phyloP scores from a whole-genome alignment of 2,797 vertebrate species.

The Brotula barbata region DNA sequence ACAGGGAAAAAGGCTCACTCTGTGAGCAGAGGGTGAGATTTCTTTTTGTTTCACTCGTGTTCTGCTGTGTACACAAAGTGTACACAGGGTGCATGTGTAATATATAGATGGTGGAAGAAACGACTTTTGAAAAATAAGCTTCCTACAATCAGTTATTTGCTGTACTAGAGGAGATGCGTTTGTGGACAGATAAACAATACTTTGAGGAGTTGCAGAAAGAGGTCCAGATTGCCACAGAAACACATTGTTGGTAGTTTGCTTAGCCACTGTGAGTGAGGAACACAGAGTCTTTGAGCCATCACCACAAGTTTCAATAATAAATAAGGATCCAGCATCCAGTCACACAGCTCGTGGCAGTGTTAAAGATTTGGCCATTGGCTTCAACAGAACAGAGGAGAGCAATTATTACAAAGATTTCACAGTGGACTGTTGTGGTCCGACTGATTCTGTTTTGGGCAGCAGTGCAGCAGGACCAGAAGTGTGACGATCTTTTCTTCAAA shows the following conservation, averaged over 20 bases:
- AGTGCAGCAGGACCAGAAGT: slow-evolving; percentile 4
- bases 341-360: slow-evolving; percentile 36
- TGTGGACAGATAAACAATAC: slow-evolving; percentile 13
- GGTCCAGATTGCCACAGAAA: slow-evolving; percentile 12
- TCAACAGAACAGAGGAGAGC: slow-evolving; percentile 45
- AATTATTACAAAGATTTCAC: slow-evolving; percentile 45
- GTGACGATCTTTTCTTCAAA: slow-evolving; percentile 27
- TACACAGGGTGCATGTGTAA: background rate
- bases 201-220: slow-evolving; percentile 32
- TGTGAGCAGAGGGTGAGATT: no score
- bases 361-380: slow-evolving; percentile 30
- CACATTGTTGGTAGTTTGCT: slow-evolving; percentile 16
- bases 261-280: slow-evolving; percentile 1
- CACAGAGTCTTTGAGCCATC: slow-evolving; percentile 28
- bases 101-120: slow-evolving; percentile 13
- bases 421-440: slow-evolving; percentile 20
- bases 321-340: slow-evolving; percentile 32
- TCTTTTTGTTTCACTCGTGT: no score
- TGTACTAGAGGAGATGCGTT: slow-evolving; percentile 12
- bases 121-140: slow-evolving; percentile 30
- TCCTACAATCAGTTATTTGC: slow-evolving; percentile 43
- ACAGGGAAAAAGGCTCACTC: no score
- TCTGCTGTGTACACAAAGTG: slow-evolving; percentile 13
- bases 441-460: slow-evolving; percentile 28
- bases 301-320: slow-evolving; percentile 36